phyloP scores from a whole-genome alignment of 2,888 invertebrate genomes.

The Cheilosia vernalis region DNA sequence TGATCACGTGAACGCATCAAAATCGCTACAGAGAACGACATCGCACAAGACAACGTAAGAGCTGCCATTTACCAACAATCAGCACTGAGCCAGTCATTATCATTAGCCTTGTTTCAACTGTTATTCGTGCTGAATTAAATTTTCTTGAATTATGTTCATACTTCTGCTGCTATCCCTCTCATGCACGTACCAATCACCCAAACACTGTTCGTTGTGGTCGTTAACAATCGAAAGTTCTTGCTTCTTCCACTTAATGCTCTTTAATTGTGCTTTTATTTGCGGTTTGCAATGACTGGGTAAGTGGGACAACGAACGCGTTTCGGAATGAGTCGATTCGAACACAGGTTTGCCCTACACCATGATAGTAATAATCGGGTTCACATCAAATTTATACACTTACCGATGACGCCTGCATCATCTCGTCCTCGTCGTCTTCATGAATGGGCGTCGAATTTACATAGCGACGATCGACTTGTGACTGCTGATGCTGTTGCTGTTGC shows the following conservation, averaged over 20 bases:
- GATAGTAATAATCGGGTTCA: slow-evolving; percentile 11
- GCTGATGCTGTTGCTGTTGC: slow-evolving; percentile 36
- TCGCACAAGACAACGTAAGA: not conserved
- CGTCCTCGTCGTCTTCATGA: slow-evolving; percentile 78
- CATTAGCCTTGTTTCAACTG: slow-evolving; percentile 56
- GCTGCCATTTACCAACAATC: slow-evolving; percentile 11
- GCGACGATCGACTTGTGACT: slow-evolving; percentile 46
- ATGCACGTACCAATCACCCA: slow-evolving; percentile 10
- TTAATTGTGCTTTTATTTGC: slow-evolving; percentile 56
- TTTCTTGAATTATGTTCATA: slow-evolving; percentile 46
- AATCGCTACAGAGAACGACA: not conserved
- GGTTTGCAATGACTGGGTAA: slow-evolving; percentile 45
- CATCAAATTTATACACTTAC: slow-evolving; percentile 75
- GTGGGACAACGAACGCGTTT: slow-evolving; percentile 63
- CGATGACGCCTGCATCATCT: slow-evolving; percentile 77
- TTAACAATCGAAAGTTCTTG: slow-evolving; percentile 73
- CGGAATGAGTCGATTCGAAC: slow-evolving; percentile 19
- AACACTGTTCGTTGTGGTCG: slow-evolving; percentile 9
- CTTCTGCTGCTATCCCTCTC: slow-evolving; percentile 1
- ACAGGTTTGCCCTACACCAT: slow-evolving; percentile 10
- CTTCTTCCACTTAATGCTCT: slow-evolving; percentile 46
- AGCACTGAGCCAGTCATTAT: slow-evolving; percentile 12
- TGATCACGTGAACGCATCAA: too few species aligned
- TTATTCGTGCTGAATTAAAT: slow-evolving; percentile 67
- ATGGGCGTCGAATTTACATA: slow-evolving; percentile 37